These are phyloP conservation scores for Acutogordius australiensis DNA, from an alignment of 2,888 invertebrate genomes.

Conservation along the genomic window DNA sequence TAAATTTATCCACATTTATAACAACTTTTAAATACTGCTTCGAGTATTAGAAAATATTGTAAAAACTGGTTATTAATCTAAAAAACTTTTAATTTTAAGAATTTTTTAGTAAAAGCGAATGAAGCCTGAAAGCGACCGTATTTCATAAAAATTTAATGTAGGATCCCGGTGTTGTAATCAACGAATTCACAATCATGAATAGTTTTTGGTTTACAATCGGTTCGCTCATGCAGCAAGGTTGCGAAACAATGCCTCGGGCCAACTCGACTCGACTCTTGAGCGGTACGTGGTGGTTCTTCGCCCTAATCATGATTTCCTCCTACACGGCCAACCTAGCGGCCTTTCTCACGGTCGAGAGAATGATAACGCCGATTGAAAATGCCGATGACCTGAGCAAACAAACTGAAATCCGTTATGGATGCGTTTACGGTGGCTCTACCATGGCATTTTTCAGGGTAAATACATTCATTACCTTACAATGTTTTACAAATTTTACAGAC, in stretches of 20 bases:
- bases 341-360: slow-evolving; percentile 60
- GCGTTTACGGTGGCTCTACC: slow-evolving; percentile 64
- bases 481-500: no score
- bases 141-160: slow-evolving; percentile 22
- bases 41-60: no score
- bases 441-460: slow-evolving; percentile 67
- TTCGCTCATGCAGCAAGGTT: slow-evolving; percentile 30
- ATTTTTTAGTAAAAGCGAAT: no score
- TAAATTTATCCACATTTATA: no score
- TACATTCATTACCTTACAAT: no score
- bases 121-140: no score
- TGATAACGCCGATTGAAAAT: slow-evolving; percentile 74
- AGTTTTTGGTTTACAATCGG: slow-evolving; percentile 82
- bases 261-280: slow-evolving; percentile 19
- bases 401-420: slow-evolving; percentile 82
- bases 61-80: no score
- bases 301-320: slow-evolving; percentile 49
- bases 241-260: slow-evolving; percentile 19
- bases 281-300: slow-evolving; percentile 19
- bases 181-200: slow-evolving; percentile 66
- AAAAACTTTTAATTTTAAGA: no score
- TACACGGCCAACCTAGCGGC: slow-evolving; percentile 83
- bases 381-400: slow-evolving; percentile 83
- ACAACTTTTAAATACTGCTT: no score
- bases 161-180: slow-evolving; percentile 50